A percentile compares a stretch with the other conserved stretches of the same genome.
These are phyloP conservation scores for Scytalopus superciliaris DNA, from an alignment of 2,113 vertebrate genomes.

Conservation along the genomic window DNA sequence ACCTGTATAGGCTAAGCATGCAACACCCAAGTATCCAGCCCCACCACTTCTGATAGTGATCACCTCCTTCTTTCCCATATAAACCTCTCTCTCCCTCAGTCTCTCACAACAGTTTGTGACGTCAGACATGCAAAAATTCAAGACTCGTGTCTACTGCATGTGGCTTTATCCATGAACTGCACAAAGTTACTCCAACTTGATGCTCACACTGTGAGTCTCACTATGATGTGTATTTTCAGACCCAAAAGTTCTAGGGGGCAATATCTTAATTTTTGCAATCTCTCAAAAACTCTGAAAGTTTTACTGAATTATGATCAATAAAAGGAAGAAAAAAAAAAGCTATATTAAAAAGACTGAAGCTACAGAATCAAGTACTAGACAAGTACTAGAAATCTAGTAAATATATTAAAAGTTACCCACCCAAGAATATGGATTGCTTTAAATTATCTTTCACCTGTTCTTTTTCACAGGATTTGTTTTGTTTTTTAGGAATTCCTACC, in stretches of 20 bases:
- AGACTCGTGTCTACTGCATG: not conserved
- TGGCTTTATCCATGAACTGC: not conserved
- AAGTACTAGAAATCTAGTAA: not conserved
- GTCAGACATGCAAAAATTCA: not conserved
- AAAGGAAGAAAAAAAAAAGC: not conserved
- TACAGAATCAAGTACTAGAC: not conserved
- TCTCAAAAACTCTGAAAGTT: not conserved
- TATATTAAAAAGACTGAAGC: not conserved
- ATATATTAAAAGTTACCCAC: not conserved
- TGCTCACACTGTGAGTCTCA: not conserved
- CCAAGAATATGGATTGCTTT: not conserved
- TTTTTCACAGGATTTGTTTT: not conserved
- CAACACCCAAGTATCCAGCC: not conserved
- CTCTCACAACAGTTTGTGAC: not conserved
- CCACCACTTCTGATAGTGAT: not conserved
- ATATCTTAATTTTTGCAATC: not conserved
- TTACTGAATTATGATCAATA: not conserved
- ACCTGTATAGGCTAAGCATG: not conserved
- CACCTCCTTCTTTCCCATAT: not conserved
- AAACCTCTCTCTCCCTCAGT: not conserved
- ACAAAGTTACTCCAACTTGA: not conserved
- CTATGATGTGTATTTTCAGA: not conserved
- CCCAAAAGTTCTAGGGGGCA: not conserved
- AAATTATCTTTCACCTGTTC: not conserved
- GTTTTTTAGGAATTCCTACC: not conserved